Conservation (phyloP, 2,797 vertebrate species). For the Numenius phaeopus region DNA sequence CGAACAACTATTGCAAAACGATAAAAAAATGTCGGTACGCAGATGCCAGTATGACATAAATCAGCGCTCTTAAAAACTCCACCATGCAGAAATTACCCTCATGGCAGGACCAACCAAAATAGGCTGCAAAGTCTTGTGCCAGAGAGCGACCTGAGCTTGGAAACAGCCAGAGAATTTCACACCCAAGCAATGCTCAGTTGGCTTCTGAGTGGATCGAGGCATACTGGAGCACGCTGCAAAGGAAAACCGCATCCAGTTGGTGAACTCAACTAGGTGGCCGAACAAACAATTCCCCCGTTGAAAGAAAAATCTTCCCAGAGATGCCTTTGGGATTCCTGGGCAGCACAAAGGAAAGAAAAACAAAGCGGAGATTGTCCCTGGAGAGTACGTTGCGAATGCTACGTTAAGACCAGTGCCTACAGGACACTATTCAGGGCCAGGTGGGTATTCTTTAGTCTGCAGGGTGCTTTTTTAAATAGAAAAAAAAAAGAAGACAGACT, state of each 20-base stretch:
- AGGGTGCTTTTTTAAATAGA: background rate
- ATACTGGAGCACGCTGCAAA: background rate
- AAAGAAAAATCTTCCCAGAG: background rate
- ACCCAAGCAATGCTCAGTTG: background rate
- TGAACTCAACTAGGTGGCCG: background rate
- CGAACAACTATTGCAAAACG: background rate
- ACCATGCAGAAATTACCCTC: background rate
- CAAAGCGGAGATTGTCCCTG: background rate
- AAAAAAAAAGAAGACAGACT: background rate
- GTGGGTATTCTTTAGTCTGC: background rate
- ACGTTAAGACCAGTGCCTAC: rapidly evolving
- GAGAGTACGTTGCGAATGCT: rapidly evolving
- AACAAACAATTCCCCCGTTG: background rate
- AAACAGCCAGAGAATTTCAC: background rate
- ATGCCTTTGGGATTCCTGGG: background rate
- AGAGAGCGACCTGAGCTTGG: background rate
- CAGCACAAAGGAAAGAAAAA: background rate
- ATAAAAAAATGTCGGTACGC: background rate
- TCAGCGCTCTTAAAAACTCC: background rate
- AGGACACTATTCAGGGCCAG: background rate
- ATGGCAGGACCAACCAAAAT: background rate
- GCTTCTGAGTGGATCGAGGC: background rate
- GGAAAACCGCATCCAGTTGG: background rate
- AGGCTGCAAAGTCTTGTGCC: background rate
- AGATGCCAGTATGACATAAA: background rate